Conservation (phyloP, 2,797 vertebrate genomes). For the Pampus argenteus region DNA sequence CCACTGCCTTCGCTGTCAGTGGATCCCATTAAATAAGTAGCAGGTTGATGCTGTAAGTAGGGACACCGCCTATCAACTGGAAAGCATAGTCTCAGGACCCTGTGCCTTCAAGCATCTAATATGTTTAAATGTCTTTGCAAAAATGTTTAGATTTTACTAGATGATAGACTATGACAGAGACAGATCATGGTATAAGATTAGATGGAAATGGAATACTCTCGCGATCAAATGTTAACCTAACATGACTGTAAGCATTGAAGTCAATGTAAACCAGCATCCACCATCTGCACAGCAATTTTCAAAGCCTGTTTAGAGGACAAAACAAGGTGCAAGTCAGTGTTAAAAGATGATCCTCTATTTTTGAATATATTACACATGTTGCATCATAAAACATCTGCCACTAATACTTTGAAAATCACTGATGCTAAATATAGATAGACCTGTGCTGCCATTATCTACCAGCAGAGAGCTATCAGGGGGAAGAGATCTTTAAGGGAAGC, state of each 20-base stretch:
- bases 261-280: conserved; percentile 11
- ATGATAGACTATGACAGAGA: background rate
- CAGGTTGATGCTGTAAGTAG: conserved; percentile 39
- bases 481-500: conserved; percentile 61
- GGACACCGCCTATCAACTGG: conserved; percentile 37
- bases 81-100: conserved; percentile 22
- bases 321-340: conserved; percentile 43
- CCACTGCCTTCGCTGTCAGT: conserved; percentile 47
- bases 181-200: background rate
- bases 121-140: conserved; percentile 25
- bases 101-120: conserved; percentile 27
- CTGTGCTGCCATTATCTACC: conserved; percentile 47
- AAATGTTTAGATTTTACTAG: background rate
- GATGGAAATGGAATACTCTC: conserved; percentile 18
- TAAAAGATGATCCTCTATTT: conserved; percentile 40
- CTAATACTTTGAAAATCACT: conserved; percentile 57
- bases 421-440: conserved; percentile 63
- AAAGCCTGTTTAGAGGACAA: conserved; percentile 39
- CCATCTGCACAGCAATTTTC: conserved; percentile 37
- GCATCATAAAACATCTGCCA: conserved; percentile 59
- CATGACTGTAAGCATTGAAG: conserved; percentile 12
- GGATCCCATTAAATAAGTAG: conserved; percentile 58
- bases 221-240: conserved; percentile 9
- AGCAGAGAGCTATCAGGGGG: conserved; percentile 52
- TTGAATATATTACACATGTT: conserved; percentile 57